A percentile compares a stretch with the other conserved stretches of the same genome.
Evolutionary conservation across 2,888 invertebrate genomes (phyloP).

Genomic region (Deroplatys truncata): DNA sequence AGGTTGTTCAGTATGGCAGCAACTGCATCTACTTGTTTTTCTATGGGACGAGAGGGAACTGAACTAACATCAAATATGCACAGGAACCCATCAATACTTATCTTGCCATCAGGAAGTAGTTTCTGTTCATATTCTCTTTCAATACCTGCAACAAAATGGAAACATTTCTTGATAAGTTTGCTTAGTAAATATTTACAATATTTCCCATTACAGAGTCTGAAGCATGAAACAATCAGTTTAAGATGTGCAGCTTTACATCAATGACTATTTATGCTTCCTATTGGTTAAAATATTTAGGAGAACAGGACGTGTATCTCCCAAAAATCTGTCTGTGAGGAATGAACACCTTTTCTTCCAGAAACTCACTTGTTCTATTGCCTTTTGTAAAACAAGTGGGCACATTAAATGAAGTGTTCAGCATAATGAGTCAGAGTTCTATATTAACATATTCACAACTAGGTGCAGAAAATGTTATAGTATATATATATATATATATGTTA

Average conservation of each 20-base stretch:
- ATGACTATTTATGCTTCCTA: too few species aligned
- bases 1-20: constrained; percentile 80
- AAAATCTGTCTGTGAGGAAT: too few species aligned
- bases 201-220: not conserved
- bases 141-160: constrained; percentile 56
- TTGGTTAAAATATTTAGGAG: too few species aligned
- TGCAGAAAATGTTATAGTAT: too few species aligned
- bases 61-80: constrained; percentile 94
- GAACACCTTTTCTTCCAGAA: too few species aligned
- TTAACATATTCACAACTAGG: too few species aligned
- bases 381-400: too few species aligned
- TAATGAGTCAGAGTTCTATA: too few species aligned
- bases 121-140: constrained; percentile 96
- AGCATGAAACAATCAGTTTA: not conserved
- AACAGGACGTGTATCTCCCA: too few species aligned
- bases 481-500: too few species aligned
- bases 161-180: not conserved
- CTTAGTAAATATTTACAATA: not conserved
- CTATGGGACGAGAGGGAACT: constrained; percentile 85
- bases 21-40: constrained; percentile 85
- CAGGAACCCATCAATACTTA: constrained; percentile 90
- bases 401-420: too few species aligned
- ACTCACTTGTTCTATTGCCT: too few species aligned
- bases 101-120: constrained; percentile 85
- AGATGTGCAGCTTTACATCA: not conserved